Conservation (phyloP, 2,888 invertebrate species). For the Bembecia ichneumoniformis region DNA sequence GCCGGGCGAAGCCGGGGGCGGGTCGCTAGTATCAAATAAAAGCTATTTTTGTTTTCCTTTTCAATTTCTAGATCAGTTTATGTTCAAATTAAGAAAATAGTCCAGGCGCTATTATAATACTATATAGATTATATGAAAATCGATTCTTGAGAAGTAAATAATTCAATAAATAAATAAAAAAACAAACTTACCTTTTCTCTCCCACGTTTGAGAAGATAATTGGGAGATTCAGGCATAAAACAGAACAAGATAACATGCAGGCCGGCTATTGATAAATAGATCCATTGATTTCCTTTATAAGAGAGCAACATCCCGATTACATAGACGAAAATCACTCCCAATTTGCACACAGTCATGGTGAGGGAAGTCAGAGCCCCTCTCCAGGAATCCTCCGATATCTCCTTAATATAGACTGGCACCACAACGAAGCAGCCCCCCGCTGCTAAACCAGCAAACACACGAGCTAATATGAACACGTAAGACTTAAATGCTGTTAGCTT, state of each 20-base stretch:
- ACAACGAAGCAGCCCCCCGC: slow-evolving; percentile 46
- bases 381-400: slow-evolving; percentile 41
- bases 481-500: slow-evolving; percentile 32
- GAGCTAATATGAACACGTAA: slow-evolving; percentile 28
- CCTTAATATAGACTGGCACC: slow-evolving; percentile 43
- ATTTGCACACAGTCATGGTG: slow-evolving; percentile 47
- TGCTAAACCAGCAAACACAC: slow-evolving; percentile 38
- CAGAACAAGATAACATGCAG: slow-evolving; percentile 32
- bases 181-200: slow-evolving; percentile 33
- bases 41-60: too few relatives aligned
- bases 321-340: slow-evolving; percentile 51
- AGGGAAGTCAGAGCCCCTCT: slow-evolving; percentile 42
- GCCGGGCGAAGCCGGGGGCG: too few relatives aligned
- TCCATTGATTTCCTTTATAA: slow-evolving; percentile 32
- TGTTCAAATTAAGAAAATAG: too few relatives aligned
- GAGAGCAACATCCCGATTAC: slow-evolving; percentile 34
- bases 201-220: slow-evolving; percentile 41
- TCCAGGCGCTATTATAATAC: too few relatives aligned
- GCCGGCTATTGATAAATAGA: slow-evolving; percentile 31
- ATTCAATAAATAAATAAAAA: neutral
- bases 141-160: too few relatives aligned
- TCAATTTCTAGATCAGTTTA: too few relatives aligned
- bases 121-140: too few relatives aligned
- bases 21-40: too few relatives aligned
- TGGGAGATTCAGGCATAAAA: slow-evolving; percentile 55